phyloP scores from a whole-genome alignment of 2,113 vertebrate genomes.

The Emydocephalus ijimae region DNA sequence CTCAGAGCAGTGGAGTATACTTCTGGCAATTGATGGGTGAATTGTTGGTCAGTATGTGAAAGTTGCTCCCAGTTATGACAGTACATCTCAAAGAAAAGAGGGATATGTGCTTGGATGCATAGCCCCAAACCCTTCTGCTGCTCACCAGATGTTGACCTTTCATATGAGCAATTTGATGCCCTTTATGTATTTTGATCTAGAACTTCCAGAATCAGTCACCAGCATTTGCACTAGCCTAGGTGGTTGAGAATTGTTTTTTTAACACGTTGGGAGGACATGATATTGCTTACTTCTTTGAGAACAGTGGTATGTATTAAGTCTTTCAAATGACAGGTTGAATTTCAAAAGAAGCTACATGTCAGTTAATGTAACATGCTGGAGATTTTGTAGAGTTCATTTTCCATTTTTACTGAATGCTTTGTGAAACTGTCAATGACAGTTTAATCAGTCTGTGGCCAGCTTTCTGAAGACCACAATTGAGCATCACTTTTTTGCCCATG shows the following conservation, averaged over 20 bases:
- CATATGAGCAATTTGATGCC: neutral
- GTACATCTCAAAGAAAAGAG: neutral
- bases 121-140: neutral
- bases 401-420: neutral
- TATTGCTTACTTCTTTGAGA: neutral
- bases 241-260: neutral
- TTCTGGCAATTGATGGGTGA: neutral
- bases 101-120: neutral
- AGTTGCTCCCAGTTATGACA: neutral
- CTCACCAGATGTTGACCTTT: neutral
- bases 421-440: neutral
- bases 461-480: neutral
- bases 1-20: neutral
- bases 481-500: neutral
- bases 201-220: neutral
- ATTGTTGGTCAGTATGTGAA: neutral
- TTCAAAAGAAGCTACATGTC: neutral
- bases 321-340: neutral
- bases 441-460: neutral
- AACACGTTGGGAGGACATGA: neutral
- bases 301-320: neutral
- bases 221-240: neutral
- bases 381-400: neutral
- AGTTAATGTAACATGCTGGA: neutral
- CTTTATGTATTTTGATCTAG: neutral